A percentile compares a stretch with the other conserved stretches of the same genome.
phyloP scores from a whole-genome alignment of 2,113 vertebrate species.

The Riparia riparia region DNA sequence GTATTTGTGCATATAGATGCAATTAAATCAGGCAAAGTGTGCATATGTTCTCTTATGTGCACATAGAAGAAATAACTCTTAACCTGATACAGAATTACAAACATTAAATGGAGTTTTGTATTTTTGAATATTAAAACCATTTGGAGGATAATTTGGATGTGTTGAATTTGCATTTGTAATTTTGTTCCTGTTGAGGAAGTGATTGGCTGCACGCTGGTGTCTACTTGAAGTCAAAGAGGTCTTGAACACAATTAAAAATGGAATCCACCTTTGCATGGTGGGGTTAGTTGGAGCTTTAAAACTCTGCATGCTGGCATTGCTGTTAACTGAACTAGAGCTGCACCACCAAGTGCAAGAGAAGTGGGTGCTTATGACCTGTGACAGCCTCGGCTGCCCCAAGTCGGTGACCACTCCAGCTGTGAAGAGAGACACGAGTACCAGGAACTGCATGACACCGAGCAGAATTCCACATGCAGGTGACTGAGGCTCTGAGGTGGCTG shows the following conservation, averaged over 20 bases:
- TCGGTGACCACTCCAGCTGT: rapidly evolving
- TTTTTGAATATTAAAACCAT: not conserved
- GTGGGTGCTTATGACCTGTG: rapidly evolving
- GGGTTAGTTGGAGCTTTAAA: not conserved
- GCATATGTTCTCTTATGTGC: not conserved
- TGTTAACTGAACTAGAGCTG: not conserved
- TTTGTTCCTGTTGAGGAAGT: not conserved
- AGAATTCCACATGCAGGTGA: rapidly evolving
- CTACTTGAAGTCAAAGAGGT: not conserved
- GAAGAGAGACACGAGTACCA: rapidly evolving
- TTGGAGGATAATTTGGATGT: not conserved
- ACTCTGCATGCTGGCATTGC: not conserved
- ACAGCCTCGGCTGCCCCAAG: rapidly evolving
- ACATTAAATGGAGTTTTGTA: not conserved
- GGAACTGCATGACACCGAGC: rapidly evolving
- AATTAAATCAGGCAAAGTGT: not conserved
- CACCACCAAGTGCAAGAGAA: not conserved
- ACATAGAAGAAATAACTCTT: not conserved
- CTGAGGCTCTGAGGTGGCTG: rapidly evolving
- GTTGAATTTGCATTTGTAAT: not conserved
- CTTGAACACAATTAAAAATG: not conserved
- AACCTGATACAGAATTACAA: not conserved
- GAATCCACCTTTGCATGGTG: not conserved
- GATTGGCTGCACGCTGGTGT: not conserved
- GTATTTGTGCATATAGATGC: not conserved